Conservation (phyloP, 1,140 invertebrate species). For the Drosophila jambulina region DNA sequence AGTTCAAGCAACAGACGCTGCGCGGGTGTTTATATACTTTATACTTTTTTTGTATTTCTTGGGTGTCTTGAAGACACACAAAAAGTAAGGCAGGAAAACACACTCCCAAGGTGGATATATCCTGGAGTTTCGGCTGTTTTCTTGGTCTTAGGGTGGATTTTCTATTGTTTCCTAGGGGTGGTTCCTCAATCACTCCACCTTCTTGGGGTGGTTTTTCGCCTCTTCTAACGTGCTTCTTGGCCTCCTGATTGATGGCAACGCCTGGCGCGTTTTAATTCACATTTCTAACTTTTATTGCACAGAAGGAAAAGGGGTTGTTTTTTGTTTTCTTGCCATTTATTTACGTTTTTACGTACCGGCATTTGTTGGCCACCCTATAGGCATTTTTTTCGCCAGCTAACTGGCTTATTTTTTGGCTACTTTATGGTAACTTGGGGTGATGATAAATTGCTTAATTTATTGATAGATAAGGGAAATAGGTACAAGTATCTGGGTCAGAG, state of each 20-base stretch:
- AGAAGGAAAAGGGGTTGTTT: slow-evolving; percentile 60
- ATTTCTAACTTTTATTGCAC: slow-evolving; percentile 42
- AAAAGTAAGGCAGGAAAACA: slow-evolving; percentile 12
- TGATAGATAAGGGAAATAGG: slow-evolving; percentile 17
- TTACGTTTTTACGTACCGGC: slow-evolving; percentile 41
- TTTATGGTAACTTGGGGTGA: slow-evolving; percentile 31
- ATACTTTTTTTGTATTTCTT: slow-evolving; percentile 2
- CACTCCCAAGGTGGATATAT: slow-evolving; percentile 45
- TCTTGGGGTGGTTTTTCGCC: slow-evolving; percentile 30
- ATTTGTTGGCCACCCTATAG: slow-evolving; percentile 49
- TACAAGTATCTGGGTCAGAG: slow-evolving; percentile 9
- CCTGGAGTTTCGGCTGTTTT: slow-evolving; percentile 48
- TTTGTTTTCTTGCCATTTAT: slow-evolving; percentile 12
- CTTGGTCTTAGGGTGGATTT: slow-evolving; percentile 57
- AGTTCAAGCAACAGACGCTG: slow-evolving; percentile 59
- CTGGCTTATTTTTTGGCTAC: slow-evolving; percentile 28
- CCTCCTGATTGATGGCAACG: slow-evolving; percentile 67
- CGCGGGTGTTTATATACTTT: slow-evolving; percentile 37
- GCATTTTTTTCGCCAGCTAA: slow-evolving; percentile 26
- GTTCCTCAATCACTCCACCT: slow-evolving; percentile 36
- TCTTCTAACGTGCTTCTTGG: slow-evolving; percentile 40
- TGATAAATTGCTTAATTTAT: slow-evolving; percentile 66
- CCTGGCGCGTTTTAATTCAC: slow-evolving; percentile 63
- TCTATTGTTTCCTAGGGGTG: slow-evolving; percentile 53
- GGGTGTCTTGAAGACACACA: slow-evolving; percentile 13